Evolutionary conservation across 2,888 invertebrate genomes (phyloP).

Genomic region (Amitus sp.): DNA sequence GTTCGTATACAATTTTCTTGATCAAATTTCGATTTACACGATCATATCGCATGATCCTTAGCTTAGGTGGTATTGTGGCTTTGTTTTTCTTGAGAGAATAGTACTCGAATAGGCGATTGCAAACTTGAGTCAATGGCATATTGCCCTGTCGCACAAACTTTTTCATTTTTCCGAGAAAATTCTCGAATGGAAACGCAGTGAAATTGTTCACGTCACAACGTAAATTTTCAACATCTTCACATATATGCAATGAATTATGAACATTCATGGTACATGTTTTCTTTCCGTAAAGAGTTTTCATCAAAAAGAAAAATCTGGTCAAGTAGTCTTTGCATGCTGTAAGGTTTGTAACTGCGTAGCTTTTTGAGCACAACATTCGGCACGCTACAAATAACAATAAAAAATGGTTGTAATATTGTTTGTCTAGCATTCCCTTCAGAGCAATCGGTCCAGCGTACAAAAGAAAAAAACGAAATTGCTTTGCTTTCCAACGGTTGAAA

Average conservation of each 20-base stretch:
- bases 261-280: neutral
- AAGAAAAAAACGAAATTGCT: conserved; percentile 31
- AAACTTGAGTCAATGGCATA: neutral
- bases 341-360: neutral
- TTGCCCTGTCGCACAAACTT: neutral
- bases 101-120: no score
- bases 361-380: conserved; percentile 8
- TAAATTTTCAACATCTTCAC: neutral
- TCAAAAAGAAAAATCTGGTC: neutral
- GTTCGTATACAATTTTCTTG: no score
- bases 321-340: neutral
- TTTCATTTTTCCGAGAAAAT: neutral
- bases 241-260: neutral
- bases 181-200: neutral
- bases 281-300: neutral
- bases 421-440: conserved; percentile 21
- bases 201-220: neutral
- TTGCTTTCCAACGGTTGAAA: conserved; percentile 30
- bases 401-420: conserved; percentile 24
- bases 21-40: no score
- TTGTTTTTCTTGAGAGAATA: no score
- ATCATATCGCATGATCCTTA: no score
- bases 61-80: no score
- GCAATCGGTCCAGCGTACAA: conserved; percentile 43
- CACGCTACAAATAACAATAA: conserved; percentile 20